These are phyloP conservation scores for Phymanthus crucifer DNA, from an alignment of 92 coral and sea anemone species.

Conservation along the genomic window DNA sequence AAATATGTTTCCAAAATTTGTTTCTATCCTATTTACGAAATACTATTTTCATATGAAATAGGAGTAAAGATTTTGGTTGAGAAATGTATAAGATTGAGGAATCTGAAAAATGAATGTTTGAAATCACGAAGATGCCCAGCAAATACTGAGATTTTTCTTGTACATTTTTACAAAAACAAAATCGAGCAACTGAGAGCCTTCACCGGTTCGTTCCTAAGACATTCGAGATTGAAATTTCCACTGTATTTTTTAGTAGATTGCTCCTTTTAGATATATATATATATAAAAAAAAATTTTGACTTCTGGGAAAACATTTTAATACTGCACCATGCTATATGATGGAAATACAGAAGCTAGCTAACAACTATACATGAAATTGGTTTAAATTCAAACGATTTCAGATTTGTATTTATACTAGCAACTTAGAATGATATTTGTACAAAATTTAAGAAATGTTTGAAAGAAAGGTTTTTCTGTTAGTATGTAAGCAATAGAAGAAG, in stretches of 20 bases:
- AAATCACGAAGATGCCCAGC: background rate
- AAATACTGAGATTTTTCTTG: background rate
- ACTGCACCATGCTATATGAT: background rate
- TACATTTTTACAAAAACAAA: background rate
- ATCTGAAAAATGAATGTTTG: background rate
- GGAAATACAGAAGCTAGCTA: background rate
- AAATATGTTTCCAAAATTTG: background rate
- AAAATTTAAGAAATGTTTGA: background rate
- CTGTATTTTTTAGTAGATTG: background rate
- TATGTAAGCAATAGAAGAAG: background rate
- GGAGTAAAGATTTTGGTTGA: background rate
- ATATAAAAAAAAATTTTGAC: background rate
- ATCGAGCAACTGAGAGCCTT: background rate
- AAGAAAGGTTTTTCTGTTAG: background rate
- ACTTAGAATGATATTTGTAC: conserved; percentile 4
- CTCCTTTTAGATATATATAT: background rate
- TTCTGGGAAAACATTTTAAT: background rate
- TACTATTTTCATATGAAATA: background rate
- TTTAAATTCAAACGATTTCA: background rate
- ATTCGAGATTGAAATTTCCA: background rate
- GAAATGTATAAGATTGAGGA: background rate
- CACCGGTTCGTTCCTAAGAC: background rate
- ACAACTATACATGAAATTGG: background rate
- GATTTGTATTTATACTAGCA: background rate
- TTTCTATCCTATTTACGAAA: background rate